These are phyloP conservation scores for Zootoca vivipara DNA, from an alignment of 2,113 vertebrate genomes.

Conservation along the genomic window DNA sequence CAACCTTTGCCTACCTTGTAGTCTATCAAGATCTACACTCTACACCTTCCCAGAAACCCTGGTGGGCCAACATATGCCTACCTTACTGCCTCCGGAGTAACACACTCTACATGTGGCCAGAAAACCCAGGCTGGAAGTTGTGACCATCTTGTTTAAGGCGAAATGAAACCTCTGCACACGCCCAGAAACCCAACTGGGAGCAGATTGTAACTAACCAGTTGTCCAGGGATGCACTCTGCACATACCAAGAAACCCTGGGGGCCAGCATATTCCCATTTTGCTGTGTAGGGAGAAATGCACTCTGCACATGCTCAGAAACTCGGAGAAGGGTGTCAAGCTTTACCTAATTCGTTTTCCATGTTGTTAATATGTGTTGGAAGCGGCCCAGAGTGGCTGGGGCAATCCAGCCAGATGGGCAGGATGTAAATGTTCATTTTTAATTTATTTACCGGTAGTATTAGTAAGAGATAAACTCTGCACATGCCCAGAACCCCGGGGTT, in stretches of 20 bases:
- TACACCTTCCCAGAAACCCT: background rate
- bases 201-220: too few species aligned
- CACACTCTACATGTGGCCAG: background rate
- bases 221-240: background rate
- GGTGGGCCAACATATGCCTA: background rate
- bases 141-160: too few species aligned
- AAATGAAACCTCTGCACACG: too few species aligned
- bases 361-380: background rate
- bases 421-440: too few species aligned
- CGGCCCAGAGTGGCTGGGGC: too few species aligned
- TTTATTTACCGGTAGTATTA: background rate
- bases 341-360: too few species aligned
- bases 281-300: background rate
- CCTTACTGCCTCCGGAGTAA: too few species aligned
- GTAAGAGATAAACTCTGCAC: background rate
- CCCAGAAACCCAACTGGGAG: background rate
- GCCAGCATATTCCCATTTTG: too few species aligned
- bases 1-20: background rate
- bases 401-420: too few species aligned
- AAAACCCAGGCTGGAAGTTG: background rate
- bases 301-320: background rate
- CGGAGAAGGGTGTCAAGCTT: background rate
- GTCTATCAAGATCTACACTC: background rate
- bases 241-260: background rate
- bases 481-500: background rate